A percentile compares a stretch with the other conserved stretches of the same genome.
These are phyloP conservation scores for Tetranychus piercei DNA, from an alignment of 2,888 invertebrate species.

Conservation along the genomic window DNA sequence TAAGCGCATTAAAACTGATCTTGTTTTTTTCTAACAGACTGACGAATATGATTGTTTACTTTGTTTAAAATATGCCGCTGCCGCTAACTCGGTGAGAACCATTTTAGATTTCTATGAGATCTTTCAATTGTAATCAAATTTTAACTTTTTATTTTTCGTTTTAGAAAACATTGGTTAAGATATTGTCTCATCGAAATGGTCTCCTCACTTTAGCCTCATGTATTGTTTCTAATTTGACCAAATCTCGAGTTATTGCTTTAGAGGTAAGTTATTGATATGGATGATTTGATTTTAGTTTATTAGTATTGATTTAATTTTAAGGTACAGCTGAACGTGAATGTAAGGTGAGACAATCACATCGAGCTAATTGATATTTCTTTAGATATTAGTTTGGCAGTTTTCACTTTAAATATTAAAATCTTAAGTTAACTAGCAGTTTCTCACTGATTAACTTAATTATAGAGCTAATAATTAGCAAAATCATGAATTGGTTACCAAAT, in stretches of 20 bases:
- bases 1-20: not conserved
- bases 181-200: constrained; percentile 27
- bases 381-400: no score
- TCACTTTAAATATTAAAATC: no score
- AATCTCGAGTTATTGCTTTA: constrained; percentile 44
- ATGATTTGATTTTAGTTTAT: not conserved
- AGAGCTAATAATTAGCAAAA: not conserved
- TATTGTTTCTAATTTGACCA: constrained; percentile 32
- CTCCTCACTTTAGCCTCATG: constrained; percentile 31
- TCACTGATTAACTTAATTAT: not conserved
- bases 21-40: constrained; percentile 36
- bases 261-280: constrained; percentile 43
- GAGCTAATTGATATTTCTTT: no score
- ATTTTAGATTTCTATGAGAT: constrained; percentile 14
- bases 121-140: not conserved
- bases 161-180: constrained; percentile 22
- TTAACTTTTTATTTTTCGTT: not conserved
- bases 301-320: no score
- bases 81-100: constrained; percentile 30
- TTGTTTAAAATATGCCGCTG: constrained; percentile 45
- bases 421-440: no score
- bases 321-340: no score
- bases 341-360: no score
- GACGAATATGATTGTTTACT: constrained; percentile 77
- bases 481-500: not conserved